These are phyloP conservation scores for Dynastes hyllus DNA, from an alignment of 2,888 invertebrate genomes.

Conservation along the genomic window DNA sequence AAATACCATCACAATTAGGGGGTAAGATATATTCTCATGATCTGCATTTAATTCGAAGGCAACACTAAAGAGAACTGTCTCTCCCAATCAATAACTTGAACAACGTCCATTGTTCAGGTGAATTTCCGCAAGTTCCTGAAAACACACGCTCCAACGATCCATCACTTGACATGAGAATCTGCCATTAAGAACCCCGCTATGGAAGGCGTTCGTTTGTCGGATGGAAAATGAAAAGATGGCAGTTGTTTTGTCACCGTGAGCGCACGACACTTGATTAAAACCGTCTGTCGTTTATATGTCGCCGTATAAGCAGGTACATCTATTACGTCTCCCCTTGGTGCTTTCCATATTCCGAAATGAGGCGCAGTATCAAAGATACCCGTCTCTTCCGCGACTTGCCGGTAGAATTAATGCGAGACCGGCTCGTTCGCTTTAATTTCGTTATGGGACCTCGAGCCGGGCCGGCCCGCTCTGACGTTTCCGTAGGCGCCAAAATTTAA, in stretches of 20 bases:
- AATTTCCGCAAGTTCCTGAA: conserved; percentile 43
- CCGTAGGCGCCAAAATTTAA: conserved; percentile 24
- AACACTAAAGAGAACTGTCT: too few relatives aligned
- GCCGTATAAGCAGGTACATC: conserved; percentile 58
- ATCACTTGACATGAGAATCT: conserved; percentile 59
- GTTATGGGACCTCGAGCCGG: conserved; percentile 5
- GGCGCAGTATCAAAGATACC: conserved; percentile 54
- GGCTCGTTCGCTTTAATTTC: conserved; percentile 38
- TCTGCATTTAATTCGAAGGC: too few relatives aligned
- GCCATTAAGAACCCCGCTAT: conserved; percentile 63
- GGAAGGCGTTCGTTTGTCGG: conserved; percentile 59
- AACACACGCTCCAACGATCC: conserved; percentile 51
- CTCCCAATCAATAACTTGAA: too few relatives aligned
- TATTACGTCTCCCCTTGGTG: conserved; percentile 59
- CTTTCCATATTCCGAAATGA: conserved; percentile 63
- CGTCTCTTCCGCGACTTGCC: conserved; percentile 12
- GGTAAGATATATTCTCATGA: too few relatives aligned
- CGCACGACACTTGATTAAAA: conserved; percentile 63
- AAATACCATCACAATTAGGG: too few relatives aligned
- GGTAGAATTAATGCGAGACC: conserved; percentile 51
- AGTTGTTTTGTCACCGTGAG: too few relatives aligned
- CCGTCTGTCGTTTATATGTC: conserved; percentile 56
- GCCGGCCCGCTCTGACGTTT: background rate
- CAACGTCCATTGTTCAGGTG: background rate
- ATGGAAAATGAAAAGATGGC: too few relatives aligned